Percentiles rank a stretch among this genome's conserved stretches.
phyloP scores from a whole-genome alignment of 2,113 vertebrate genomes.

The Marmota monax region DNA sequence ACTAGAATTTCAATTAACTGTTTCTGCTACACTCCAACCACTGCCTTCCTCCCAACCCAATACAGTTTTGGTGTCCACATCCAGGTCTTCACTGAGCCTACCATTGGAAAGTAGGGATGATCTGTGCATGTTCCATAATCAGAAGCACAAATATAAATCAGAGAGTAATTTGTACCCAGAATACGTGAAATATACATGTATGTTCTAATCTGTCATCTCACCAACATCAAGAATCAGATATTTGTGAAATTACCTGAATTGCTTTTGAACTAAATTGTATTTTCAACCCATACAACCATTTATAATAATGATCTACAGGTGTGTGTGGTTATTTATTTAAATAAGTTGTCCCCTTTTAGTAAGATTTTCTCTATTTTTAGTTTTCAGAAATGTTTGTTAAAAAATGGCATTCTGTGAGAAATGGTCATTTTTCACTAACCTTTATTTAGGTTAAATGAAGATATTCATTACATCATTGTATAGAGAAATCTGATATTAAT shows the following conservation, averaged over 20 bases:
- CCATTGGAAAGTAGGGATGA: not conserved
- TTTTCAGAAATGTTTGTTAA: not conserved
- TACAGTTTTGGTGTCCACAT: not conserved
- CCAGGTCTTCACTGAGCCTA: not conserved
- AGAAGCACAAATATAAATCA: not conserved
- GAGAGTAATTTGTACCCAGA: not conserved
- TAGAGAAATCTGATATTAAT: not conserved
- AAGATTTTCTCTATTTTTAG: not conserved
- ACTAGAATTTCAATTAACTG: not conserved
- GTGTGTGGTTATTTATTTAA: not conserved
- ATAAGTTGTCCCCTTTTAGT: not conserved
- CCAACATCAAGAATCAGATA: not conserved
- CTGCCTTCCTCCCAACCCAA: too few species aligned
- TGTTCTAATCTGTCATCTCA: not conserved
- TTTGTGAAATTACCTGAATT: not conserved
- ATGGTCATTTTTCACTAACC: not conserved
- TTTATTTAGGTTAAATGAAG: not conserved
- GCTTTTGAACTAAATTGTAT: not conserved
- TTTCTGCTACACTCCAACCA: not conserved
- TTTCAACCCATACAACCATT: not conserved
- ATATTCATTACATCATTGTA: not conserved
- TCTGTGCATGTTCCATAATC: not conserved
- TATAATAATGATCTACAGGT: not conserved
- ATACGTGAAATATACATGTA: not conserved
- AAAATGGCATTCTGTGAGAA: not conserved